Conservation (phyloP, 2,888 invertebrate species). For the Adelphocoris suturalis region DNA sequence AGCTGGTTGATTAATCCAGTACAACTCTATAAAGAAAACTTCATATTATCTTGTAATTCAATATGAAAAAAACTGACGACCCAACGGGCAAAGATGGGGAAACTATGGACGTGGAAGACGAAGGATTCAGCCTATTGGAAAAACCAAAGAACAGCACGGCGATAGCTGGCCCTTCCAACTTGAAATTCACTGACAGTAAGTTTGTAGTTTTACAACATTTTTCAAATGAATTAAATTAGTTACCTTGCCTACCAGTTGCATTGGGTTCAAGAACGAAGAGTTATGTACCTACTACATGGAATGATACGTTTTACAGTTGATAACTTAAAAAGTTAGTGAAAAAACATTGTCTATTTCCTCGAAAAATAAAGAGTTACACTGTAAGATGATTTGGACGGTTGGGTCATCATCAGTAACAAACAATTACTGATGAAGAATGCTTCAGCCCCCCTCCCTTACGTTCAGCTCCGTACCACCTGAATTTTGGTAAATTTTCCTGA, state of each 20-base stretch:
- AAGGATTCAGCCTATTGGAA: conserved; percentile 59
- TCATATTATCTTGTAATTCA: background rate
- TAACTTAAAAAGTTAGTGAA: too few species aligned
- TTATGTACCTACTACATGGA: background rate
- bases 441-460: too few species aligned
- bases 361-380: too few species aligned
- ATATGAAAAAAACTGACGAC: conserved; percentile 42
- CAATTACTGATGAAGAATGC: too few species aligned
- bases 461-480: too few species aligned
- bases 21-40: too few species aligned
- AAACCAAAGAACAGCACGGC: conserved; percentile 7
- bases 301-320: too few species aligned
- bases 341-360: too few species aligned
- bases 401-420: too few species aligned
- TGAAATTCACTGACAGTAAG: conserved; percentile 70
- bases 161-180: conserved; percentile 57
- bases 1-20: too few species aligned
- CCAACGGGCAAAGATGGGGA: conserved; percentile 28
- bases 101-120: conserved; percentile 33
- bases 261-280: background rate
- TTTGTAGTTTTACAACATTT: background rate
- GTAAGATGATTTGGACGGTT: too few species aligned
- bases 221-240: background rate
- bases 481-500: too few species aligned
- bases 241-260: background rate